Evolutionary conservation across 2,113 vertebrate species (phyloP), one percentile per base, ranked within the genome.

Genomic region (Gnathonemus longibarbis): DNA sequence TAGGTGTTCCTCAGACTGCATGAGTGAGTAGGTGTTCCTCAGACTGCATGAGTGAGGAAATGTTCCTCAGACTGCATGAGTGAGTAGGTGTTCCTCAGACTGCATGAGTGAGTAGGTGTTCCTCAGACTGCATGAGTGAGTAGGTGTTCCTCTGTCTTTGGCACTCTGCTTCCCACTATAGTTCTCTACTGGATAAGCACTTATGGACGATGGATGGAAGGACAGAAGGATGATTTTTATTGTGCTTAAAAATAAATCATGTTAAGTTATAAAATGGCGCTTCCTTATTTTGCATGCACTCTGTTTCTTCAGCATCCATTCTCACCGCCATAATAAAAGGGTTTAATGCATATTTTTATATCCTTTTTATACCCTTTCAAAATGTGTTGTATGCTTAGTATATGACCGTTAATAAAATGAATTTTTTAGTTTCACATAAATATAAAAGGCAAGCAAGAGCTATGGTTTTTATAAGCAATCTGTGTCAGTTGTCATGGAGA

Each of bases 381-480:
- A 84, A 84, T 45, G 74, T 19, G 6, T 15, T 48, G 45, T 24
- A 48, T 84, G 21, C 42, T 84, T 45, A 84, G 42, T 39, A 39
- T 80, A 42, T 19, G 42, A 45, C 77, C 15, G 6, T 48, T 21
- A 56, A n/a, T 56, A 24, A 89, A 21, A 70, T 39, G 5, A 17
- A 93, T 95, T 95, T 95, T 92, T 93, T 95, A 9, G 48, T 96
- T 96, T 95, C 96, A 94, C 95, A 96, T 96, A 96, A 94, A 92
- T 96, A 96, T 96, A 94, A 95, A 96, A 95, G 94, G 95, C 96
- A 96, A 97, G 95, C 95, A 94, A 93, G 94, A 88, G 87, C 85
- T 93, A 94, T 95, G 94, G 95, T 95, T 96, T 96, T 96, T 96
- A 97, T 95, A 95, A 95, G 95, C 93, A 95, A 96, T 93, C 87